Conservation (phyloP, 2,888 invertebrate species). For the Merodon equestris region DNA sequence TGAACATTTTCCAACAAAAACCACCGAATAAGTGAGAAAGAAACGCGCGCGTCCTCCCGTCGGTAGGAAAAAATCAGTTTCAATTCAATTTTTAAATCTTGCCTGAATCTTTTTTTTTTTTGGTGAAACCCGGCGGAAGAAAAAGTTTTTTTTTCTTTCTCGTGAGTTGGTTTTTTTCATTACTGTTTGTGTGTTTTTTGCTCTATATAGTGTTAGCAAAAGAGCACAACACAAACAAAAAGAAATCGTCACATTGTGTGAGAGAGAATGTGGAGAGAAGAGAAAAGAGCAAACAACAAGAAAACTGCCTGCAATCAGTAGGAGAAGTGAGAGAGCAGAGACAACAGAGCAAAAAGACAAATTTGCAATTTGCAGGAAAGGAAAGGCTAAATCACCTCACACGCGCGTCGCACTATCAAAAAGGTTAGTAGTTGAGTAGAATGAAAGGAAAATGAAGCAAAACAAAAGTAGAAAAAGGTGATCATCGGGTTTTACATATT, state of each 20-base stretch:
- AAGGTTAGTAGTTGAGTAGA: no score
- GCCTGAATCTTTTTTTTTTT: neutral
- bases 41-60: constrained; percentile 31
- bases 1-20: constrained; percentile 10
- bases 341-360: no score
- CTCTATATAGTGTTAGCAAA: constrained; percentile 29
- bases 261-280: neutral
- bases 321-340: no score
- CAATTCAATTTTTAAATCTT: neutral
- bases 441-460: no score
- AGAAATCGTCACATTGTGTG: neutral
- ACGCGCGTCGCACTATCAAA: no score
- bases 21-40: constrained; percentile 18
- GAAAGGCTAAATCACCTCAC: neutral
- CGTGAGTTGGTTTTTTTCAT: neutral
- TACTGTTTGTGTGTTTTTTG: constrained; percentile 11
- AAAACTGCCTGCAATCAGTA: neutral
- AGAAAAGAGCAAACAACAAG: neutral
- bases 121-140: neutral
- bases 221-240: constrained; percentile 7
- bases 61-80: neutral
- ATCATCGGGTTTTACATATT: no score
- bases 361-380: no score
- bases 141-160: constrained; percentile 1
- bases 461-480: no score